phyloP scores from a whole-genome alignment of 2,113 vertebrate species.

The Elanus axillaris region DNA sequence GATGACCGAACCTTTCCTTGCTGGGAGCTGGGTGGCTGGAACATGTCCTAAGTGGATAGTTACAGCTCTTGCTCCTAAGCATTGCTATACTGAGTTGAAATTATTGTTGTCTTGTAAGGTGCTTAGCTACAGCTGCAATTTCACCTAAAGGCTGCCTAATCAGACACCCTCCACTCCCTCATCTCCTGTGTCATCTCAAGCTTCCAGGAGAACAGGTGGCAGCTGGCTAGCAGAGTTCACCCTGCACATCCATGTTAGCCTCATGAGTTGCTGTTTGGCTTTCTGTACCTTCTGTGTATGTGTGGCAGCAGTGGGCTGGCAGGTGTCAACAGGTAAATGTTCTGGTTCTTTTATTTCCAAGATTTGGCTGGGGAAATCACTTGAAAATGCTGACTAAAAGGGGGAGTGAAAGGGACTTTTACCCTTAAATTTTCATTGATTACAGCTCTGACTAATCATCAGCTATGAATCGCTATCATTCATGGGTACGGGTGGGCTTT shows the following conservation, averaged over 20 bases:
- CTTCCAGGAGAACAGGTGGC: neutral
- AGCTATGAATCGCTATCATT: neutral
- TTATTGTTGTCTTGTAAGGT: too few relatives aligned
- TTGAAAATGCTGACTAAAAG: neutral
- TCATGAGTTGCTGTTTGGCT: neutral
- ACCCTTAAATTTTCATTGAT: neutral
- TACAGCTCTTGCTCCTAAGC: neutral
- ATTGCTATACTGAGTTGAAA: neutral
- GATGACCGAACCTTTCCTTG: neutral
- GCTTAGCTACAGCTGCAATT: neutral
- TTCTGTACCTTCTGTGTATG: too few relatives aligned
- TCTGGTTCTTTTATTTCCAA: neutral
- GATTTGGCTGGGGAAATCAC: neutral
- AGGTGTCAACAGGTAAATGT: neutral
- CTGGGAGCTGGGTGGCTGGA: neutral
- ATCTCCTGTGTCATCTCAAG: neutral
- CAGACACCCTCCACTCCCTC: too few relatives aligned
- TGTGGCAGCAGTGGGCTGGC: neutral
- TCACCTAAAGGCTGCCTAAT: neutral
- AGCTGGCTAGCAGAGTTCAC: neutral
- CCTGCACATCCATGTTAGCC: rapidly evolving
- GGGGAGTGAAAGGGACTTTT: neutral
- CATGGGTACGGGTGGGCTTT: neutral
- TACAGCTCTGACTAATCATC: neutral
- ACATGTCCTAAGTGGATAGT: neutral